Conservation (phyloP, 1,140 invertebrate species). For the Mycetomoellerius zeteki region DNA sequence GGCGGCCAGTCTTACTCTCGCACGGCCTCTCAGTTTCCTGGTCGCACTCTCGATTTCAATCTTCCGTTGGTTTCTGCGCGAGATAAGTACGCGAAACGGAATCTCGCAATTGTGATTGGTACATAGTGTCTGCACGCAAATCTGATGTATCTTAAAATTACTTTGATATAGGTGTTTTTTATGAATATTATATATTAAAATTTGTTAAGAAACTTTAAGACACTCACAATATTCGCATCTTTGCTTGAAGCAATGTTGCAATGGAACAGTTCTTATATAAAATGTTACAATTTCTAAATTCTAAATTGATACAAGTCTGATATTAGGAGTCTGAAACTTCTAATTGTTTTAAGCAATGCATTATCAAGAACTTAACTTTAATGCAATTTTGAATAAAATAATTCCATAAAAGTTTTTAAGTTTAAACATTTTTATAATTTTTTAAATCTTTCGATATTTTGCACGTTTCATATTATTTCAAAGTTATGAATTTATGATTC, state of each 20-base stretch:
- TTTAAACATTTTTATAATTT: not conserved
- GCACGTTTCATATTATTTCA: not conserved
- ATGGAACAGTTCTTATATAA: not conserved
- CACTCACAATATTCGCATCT: not conserved
- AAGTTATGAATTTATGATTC: not conserved
- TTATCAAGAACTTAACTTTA: not conserved
- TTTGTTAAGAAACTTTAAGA: not conserved
- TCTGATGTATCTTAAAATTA: not conserved
- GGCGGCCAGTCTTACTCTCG: conserved; percentile 32
- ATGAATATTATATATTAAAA: not conserved
- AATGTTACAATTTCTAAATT: not conserved
- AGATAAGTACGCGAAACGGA: conserved; percentile 18
- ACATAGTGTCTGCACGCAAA: not conserved
- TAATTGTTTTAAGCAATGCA: not conserved
- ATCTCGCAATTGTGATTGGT: conserved; percentile 27
- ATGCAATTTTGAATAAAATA: not conserved
- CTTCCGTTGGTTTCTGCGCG: not conserved
- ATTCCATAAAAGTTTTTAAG: not conserved
- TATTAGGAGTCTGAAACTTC: no score
- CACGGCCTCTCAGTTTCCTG: conserved; percentile 32
- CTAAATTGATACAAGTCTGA: not conserved
- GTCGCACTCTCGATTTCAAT: not conserved
- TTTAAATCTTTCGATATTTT: not conserved
- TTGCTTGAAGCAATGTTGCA: not conserved
- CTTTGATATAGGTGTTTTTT: not conserved